Conservation (phyloP, 2,113 vertebrate species). For the Ptyas mucosa region DNA sequence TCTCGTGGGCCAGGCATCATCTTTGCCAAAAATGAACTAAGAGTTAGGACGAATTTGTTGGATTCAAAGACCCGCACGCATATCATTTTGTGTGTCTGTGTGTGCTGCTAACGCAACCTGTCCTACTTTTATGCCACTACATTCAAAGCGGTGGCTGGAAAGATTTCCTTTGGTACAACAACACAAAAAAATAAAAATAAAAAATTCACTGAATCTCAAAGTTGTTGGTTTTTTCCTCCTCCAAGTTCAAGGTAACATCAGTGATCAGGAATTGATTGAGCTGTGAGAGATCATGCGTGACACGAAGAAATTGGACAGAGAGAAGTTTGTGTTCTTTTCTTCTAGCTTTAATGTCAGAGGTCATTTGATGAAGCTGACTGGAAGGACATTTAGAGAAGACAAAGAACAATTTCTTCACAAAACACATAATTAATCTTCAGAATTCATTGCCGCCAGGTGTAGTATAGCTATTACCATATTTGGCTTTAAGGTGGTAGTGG, state of each 20-base stretch:
- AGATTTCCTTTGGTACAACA: background rate
- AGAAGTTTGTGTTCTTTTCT: background rate
- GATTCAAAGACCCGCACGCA: background rate
- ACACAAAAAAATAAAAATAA: background rate
- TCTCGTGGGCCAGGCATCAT: background rate
- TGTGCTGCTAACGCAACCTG: background rate
- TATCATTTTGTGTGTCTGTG: background rate
- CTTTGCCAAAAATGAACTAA: background rate
- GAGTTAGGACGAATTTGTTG: background rate
- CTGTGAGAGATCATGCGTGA: background rate
- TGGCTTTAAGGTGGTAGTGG: background rate
- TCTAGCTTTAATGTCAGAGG: background rate
- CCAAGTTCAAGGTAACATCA: background rate
- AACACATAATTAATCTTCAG: background rate
- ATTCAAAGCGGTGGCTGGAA: background rate
- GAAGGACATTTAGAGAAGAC: background rate
- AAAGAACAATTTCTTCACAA: background rate
- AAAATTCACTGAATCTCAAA: background rate
- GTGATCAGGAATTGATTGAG: background rate
- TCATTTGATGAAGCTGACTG: background rate
- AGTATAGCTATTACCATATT: background rate
- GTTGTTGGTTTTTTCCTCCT: background rate
- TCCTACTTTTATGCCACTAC: too few species aligned
- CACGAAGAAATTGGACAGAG: background rate
- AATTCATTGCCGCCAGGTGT: background rate